phyloP scores from a whole-genome alignment of 2,113 vertebrate genomes.

The Vidua macroura region DNA sequence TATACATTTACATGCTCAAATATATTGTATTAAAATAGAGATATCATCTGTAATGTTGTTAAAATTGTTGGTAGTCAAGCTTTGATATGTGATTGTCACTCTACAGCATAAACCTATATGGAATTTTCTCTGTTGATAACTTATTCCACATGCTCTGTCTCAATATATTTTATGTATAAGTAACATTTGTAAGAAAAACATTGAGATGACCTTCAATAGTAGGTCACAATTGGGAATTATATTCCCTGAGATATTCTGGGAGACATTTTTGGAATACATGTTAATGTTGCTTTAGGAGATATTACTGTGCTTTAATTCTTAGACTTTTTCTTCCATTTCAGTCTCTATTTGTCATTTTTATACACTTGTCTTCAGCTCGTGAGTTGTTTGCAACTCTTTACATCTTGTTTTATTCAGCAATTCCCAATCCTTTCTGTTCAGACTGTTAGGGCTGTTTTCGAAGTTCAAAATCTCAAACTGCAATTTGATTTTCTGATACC shows the following conservation, averaged over 20 bases:
- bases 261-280: background rate
- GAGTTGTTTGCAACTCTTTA: background rate
- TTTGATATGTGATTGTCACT: background rate
- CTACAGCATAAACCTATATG: background rate
- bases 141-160: background rate
- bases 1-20: background rate
- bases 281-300: background rate
- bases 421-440: background rate
- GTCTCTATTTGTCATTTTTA: background rate
- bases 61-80: background rate
- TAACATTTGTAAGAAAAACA: background rate
- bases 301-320: background rate
- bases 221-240: background rate
- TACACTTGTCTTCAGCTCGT: background rate
- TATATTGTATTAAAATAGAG: background rate
- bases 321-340: background rate
- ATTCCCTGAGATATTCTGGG: background rate
- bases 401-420: background rate
- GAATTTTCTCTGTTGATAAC: background rate
- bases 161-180: background rate
- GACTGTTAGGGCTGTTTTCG: background rate
- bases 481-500: background rate
- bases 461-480: background rate
- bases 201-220: background rate
- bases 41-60: background rate